Base-by-base conservation (phyloP, 1,140 invertebrate species). In the Heliothis virescens region DNA sequence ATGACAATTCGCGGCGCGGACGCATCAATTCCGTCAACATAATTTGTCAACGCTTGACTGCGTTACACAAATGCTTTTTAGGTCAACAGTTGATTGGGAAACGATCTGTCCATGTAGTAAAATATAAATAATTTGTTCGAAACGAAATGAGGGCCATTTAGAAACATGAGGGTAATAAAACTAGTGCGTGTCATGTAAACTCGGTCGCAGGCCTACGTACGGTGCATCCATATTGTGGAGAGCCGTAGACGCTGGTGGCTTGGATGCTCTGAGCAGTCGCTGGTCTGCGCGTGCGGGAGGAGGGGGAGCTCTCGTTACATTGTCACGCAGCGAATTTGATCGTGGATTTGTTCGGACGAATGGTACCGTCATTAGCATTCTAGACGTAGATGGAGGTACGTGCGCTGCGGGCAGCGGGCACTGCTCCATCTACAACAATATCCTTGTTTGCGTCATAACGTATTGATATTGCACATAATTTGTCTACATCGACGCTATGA, bases 121-220 rank as follows among this genome's bases (percentile, higher is more conserved):
- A 93, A 93, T 93, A 94, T 93, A 94, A 94, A 94, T 94, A 94
- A 94, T 94, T 94, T 94, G 90, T 90, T 92, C 90, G 88, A 87
- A 91, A 89, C 90, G 87, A 92, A 94, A 94, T 94, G 92, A 94
- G 93, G 93, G 91, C 90, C 89, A 94, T 94, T 94, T 94, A 90
- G 90, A 94, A 94, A 94, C 93, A 94, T 94, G 93, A 94, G 93
- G 93, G 93, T 91, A 94, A 94, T 94, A 94, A 94, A 94, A 94
- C 89, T 93, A 93, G 93, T 94, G 92, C 92, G 93, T 93, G 92
- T 92, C 88, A 86, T 90, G 87, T 90, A 89, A 92, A 93, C 85
- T 90, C 91, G 91, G 92, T 92, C 92, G 89, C 87, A 87, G 86
- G 87, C 84, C 84, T 88, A 82, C 74, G 82, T 72, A 80, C 71